Evolutionary conservation across 53 echinoderm and acorn worm genomes (phyloP).

Genomic region (Crossaster papposus): DNA sequence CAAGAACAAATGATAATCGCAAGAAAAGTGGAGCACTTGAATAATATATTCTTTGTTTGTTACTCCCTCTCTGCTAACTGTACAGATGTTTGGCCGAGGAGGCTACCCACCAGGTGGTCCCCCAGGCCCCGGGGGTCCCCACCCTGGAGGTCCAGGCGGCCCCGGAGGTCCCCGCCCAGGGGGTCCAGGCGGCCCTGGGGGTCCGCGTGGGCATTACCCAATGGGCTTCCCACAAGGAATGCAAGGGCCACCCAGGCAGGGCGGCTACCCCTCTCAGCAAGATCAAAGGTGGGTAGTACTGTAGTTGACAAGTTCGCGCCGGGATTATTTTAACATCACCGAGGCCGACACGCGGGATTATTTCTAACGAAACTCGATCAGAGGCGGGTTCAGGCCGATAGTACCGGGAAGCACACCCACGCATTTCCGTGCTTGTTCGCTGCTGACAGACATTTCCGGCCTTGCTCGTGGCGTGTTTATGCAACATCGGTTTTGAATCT

Average conservation of each 20-base stretch:
- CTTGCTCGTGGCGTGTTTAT: too few species aligned
- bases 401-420: too few species aligned
- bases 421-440: too few species aligned
- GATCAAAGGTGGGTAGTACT: conserved; percentile 73
- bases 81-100: conserved; percentile 60
- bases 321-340: too few species aligned
- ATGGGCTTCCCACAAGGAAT: conserved; percentile 81
- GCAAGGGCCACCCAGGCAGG: conserved; percentile 71
- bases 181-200: conserved; percentile 51
- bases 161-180: conserved; percentile 68
- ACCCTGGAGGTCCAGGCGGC: conserved; percentile 40
- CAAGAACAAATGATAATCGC: too few species aligned
- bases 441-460: too few species aligned
- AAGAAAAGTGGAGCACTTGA: too few species aligned
- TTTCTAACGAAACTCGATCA: too few species aligned
- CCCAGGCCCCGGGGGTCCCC: conserved; percentile 61
- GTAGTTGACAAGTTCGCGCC: too few species aligned
- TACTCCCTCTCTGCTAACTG: not conserved
- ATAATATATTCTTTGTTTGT: not conserved
- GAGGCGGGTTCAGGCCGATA: too few species aligned
- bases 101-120: conserved; percentile 46
- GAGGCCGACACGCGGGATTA: too few species aligned
- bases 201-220: conserved; percentile 60
- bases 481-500: too few species aligned
- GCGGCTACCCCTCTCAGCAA: conserved; percentile 62